Percentiles rank a stretch among this genome's conserved stretches.
Conservation (phyloP, 2,888 invertebrate genomes). For the Augochlorella aurata region DNA sequence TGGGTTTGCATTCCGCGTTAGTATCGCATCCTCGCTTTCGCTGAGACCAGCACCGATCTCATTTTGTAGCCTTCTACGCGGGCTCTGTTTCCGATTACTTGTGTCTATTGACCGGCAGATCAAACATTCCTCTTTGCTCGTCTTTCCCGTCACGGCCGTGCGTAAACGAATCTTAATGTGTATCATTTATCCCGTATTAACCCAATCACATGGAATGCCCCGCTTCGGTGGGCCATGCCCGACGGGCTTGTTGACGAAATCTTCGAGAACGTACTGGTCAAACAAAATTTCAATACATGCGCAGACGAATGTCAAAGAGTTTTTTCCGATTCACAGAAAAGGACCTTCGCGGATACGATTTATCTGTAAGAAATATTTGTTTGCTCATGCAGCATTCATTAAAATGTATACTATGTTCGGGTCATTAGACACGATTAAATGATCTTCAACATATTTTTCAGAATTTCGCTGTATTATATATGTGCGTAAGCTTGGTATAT, state of each 20-base stretch:
- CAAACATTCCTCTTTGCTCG: slow-evolving; percentile 29
- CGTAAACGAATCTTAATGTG: slow-evolving; percentile 42
- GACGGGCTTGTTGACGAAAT: slow-evolving; percentile 18
- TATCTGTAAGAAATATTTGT: neutral
- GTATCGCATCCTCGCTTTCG: slow-evolving; percentile 78
- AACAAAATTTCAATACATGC: slow-evolving; percentile 2
- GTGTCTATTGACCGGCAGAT: slow-evolving; percentile 59
- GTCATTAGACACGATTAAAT: no score
- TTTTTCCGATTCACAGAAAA: neutral
- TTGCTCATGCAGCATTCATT: no score
- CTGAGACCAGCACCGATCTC: slow-evolving; percentile 79
- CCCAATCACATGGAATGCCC: slow-evolving; percentile 39
- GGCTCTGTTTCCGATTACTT: slow-evolving; percentile 67
- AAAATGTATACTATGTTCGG: no score
- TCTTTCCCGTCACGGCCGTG: slow-evolving; percentile 23
- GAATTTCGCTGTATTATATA: no score
- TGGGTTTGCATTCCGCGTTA: slow-evolving; percentile 78
- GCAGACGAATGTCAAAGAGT: neutral
- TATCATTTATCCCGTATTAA: slow-evolving; percentile 53
- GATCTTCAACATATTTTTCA: no score
- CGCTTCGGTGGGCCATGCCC: slow-evolving; percentile 23
- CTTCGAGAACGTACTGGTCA: slow-evolving; percentile 5
- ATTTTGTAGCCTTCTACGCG: slow-evolving; percentile 75
- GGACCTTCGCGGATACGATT: neutral
- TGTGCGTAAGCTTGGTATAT: no score